Evolutionary conservation across 2,797 vertebrate species (phyloP).

Genomic region (Telmatherina bonti): DNA sequence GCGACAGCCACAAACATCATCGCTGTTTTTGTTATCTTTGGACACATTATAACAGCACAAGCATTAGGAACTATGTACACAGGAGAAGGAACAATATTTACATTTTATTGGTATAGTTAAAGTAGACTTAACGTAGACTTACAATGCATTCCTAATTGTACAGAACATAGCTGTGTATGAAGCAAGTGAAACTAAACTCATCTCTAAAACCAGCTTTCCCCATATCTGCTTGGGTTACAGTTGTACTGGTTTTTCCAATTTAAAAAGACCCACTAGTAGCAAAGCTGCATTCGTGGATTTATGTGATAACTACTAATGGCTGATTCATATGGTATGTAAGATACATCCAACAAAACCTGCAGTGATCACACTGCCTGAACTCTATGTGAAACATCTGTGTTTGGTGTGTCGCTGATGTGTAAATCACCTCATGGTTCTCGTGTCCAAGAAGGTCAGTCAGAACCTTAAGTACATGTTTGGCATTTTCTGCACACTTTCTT

Average conservation of each 20-base stretch:
- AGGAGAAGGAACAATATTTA: neutral
- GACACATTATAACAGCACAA: constrained; percentile 10
- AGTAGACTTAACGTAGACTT: neutral
- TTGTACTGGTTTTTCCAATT: too few species aligned
- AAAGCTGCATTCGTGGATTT: neutral
- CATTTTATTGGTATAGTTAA: neutral
- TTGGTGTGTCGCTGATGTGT: constrained; percentile 14
- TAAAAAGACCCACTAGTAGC: neutral
- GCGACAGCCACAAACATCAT: constrained; percentile 6
- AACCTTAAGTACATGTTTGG: constrained; percentile 90
- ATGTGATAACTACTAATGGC: neutral
- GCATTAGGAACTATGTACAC: neutral
- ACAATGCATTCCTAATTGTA: neutral
- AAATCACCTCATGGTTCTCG: constrained; percentile 92
- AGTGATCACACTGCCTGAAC: neutral
- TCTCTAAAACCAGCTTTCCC: neutral
- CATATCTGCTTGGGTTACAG: too few species aligned
- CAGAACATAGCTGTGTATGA: neutral
- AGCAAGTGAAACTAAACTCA: neutral
- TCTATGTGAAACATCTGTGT: constrained; percentile 12
- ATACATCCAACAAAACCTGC: neutral
- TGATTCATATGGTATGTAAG: neutral
- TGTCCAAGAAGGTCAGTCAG: constrained; percentile 95
- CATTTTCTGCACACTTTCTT: constrained; percentile 88
- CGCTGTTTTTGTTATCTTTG: neutral